Evolutionary conservation across 2,797 vertebrate genomes (phyloP).

Genomic region (Eremophila alpestris): DNA sequence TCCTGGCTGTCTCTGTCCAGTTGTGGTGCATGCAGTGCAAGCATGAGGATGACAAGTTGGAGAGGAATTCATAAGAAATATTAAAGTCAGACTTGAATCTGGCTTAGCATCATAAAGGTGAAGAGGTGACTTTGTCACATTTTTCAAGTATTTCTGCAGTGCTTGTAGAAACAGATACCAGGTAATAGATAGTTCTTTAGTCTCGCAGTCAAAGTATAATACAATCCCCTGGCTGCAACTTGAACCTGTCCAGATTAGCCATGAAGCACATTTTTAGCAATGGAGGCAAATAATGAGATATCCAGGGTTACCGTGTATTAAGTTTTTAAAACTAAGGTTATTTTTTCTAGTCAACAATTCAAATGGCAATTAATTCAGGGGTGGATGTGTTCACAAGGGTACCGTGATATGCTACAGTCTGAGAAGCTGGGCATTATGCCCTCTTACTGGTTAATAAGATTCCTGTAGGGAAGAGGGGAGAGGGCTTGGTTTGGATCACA

Average conservation of each 20-base stretch:
- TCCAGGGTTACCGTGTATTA: background rate
- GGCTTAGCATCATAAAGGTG: background rate
- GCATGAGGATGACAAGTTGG: background rate
- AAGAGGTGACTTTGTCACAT: constrained; percentile 5
- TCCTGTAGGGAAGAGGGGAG: background rate
- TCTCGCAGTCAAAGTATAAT: background rate
- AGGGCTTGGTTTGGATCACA: background rate
- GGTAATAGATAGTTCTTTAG: background rate
- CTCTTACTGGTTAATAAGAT: background rate
- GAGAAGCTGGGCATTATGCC: background rate
- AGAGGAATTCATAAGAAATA: background rate
- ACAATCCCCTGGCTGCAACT: background rate
- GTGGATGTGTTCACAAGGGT: background rate
- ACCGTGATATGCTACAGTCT: background rate
- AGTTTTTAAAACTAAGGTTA: background rate
- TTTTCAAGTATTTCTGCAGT: background rate
- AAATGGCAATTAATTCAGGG: background rate
- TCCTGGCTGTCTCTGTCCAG: background rate
- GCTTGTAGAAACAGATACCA: background rate
- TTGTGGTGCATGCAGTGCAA: background rate
- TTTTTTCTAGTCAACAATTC: background rate
- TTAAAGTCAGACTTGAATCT: background rate
- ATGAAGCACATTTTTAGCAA: background rate
- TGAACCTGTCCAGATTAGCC: background rate
- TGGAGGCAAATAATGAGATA: background rate